A percentile compares a stretch with the other conserved stretches of the same genome.
These are phyloP conservation scores for Grammomys surdaster DNA, from an alignment of 2,113 vertebrate species.

Conservation along the genomic window DNA sequence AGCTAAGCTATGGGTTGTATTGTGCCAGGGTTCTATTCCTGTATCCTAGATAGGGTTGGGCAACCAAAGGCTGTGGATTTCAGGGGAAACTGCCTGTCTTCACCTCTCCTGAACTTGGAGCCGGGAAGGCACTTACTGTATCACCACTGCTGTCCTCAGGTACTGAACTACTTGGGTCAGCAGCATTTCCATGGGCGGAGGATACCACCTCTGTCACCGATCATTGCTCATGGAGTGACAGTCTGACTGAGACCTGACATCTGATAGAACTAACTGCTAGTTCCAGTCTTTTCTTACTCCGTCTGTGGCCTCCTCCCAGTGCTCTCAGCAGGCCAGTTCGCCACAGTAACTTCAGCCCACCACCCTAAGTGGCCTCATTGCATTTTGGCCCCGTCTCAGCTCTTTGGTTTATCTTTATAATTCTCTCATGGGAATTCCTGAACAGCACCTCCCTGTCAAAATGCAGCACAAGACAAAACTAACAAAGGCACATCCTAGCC, in stretches of 20 bases:
- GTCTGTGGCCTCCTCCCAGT: neutral
- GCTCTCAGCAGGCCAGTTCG: neutral
- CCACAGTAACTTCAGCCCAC: no score
- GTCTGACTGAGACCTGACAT: neutral
- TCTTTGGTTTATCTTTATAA: rapidly evolving
- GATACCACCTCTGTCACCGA: neutral
- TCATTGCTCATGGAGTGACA: neutral
- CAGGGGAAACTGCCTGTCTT: neutral
- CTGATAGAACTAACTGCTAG: neutral
- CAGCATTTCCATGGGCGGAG: neutral
- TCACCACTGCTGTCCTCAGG: neutral
- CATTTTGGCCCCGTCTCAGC: neutral
- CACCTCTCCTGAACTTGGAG: neutral
- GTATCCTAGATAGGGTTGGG: neutral
- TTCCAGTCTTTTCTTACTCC: no score
- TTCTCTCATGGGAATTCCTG: neutral
- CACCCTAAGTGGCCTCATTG: neutral
- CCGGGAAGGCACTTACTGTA: neutral
- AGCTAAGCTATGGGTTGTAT: neutral
- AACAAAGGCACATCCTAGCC: neutral
- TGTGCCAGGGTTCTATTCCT: no score
- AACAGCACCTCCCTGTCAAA: neutral
- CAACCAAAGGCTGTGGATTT: neutral
- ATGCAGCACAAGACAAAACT: neutral
- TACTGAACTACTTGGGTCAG: neutral